Base-by-base conservation (phyloP, 2,797 vertebrate species). In the Tokudaia tokunoshimensis region DNA sequence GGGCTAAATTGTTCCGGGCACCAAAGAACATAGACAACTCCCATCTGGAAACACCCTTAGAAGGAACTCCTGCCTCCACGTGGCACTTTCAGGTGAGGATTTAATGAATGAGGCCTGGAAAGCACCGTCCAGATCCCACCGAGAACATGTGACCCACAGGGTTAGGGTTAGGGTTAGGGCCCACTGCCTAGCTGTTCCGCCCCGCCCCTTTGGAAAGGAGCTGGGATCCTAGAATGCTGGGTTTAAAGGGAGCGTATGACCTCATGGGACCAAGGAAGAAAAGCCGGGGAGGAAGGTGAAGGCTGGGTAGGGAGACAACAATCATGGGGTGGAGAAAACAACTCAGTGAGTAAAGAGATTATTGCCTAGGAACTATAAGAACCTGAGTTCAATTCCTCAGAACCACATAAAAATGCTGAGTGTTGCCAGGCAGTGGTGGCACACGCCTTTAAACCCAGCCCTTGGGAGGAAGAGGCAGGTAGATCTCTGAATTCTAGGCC, bases 1-100 rank as follows among this genome's bases (percentile, higher is more conserved):
- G 92, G 52, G 88, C 96, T 0, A 1, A n/a, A 1, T 2, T 24
- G 0, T 41, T 84, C 57, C 75, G 86, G 94, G 37, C 41, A 52
- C 91, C 94, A 29, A 10, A 52, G n/a, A 24, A 92, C 59, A 12
- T 20, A 24, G 4, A 5, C 15, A 15, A 6, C 0, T 37, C 15
- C 1, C 7, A 2, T 3, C 20, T 2, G 3, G 79, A 50, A 1
- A 11, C 37, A 29, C 13, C 59, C 55, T 8, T 24, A 2, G 11
- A 1, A 1, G 5, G 1, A 5, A 67, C 57, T 0, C 95, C 92
- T 0, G 91, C 96, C 55, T 97, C 96, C 44, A 97, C 97, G 50
- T 97, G 96, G 96, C 57, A 19, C 24, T 94, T 97, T 5, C 94
- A 97, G 97, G 97, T 97, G 82, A 50, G 85, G 19, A 37, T 14